Conservation (phyloP, 2,888 invertebrate species). For the Heliconius ethilla region DNA sequence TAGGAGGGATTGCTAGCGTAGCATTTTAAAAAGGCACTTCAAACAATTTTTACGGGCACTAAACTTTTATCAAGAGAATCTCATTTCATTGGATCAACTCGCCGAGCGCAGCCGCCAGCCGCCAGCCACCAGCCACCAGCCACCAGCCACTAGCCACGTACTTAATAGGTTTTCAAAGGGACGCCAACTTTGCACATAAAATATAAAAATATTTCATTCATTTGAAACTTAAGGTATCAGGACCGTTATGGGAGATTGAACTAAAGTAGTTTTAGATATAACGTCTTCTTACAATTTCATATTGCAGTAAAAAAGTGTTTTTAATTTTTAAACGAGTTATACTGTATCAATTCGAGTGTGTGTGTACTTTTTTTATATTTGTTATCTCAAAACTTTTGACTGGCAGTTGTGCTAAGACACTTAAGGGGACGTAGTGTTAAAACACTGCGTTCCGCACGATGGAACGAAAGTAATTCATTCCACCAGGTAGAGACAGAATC, state of each 20-base stretch:
- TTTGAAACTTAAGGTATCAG: conserved; percentile 27
- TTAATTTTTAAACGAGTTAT: background rate
- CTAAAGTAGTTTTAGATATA: background rate
- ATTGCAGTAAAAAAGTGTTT: background rate
- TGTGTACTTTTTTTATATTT: too few species aligned
- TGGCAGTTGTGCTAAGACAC: too few species aligned
- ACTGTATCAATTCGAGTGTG: too few species aligned
- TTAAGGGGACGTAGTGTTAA: too few species aligned
- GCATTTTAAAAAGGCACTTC: conserved; percentile 23
- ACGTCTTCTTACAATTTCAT: background rate
- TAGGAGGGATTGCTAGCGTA: background rate
- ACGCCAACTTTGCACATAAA: conserved; percentile 29
- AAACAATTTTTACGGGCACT: conserved; percentile 31
- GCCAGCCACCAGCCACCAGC: conserved; percentile 7
- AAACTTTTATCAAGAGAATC: conserved; percentile 37
- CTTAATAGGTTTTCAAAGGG: conserved; percentile 33
- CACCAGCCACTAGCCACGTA: conserved; percentile 31
- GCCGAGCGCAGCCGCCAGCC: conserved; percentile 1
- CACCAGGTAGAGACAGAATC: too few species aligned
- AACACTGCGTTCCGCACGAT: too few species aligned
- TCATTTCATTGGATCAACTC: conserved; percentile 34
- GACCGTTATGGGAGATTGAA: background rate
- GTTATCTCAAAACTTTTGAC: too few species aligned
- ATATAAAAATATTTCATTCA: conserved; percentile 18
- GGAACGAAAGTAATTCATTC: too few species aligned